A percentile compares a stretch with the other conserved stretches of the same genome.
These are phyloP conservation scores for Microtus agrestis DNA, from an alignment of 2,797 vertebrate species.

Conservation along the genomic window DNA sequence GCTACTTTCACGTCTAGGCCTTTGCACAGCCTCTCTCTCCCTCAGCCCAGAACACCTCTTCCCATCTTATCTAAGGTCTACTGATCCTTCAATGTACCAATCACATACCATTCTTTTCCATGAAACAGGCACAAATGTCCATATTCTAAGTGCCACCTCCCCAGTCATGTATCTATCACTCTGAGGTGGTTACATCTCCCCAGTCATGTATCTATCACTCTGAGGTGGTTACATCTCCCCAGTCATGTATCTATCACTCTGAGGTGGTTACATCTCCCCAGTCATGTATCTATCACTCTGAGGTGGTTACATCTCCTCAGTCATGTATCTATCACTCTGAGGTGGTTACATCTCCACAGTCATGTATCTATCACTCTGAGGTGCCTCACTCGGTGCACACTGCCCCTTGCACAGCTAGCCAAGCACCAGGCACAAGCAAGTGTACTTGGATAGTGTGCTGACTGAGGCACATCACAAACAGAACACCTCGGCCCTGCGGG, in stretches of 20 bases:
- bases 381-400: not conserved
- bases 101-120: not conserved
- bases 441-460: not conserved
- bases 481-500: not conserved
- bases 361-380: too few relatives aligned
- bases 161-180: not conserved
- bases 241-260: not conserved
- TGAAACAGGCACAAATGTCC: not conserved
- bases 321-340: not conserved
- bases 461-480: constrained; percentile 15
- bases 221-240: not conserved
- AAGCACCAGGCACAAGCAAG: not conserved
- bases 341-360: too few relatives aligned
- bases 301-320: not conserved
- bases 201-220: not conserved
- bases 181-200: not conserved
- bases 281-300: not conserved
- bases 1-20: not conserved
- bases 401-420: not conserved
- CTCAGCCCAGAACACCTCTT: not conserved
- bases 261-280: not conserved
- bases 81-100: not conserved
- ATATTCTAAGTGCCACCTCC: not conserved
- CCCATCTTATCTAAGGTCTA: not conserved
- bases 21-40: not conserved